Evolutionary conservation across 2,797 vertebrate genomes (phyloP).

Genomic region (Anguilla pacifica): DNA sequence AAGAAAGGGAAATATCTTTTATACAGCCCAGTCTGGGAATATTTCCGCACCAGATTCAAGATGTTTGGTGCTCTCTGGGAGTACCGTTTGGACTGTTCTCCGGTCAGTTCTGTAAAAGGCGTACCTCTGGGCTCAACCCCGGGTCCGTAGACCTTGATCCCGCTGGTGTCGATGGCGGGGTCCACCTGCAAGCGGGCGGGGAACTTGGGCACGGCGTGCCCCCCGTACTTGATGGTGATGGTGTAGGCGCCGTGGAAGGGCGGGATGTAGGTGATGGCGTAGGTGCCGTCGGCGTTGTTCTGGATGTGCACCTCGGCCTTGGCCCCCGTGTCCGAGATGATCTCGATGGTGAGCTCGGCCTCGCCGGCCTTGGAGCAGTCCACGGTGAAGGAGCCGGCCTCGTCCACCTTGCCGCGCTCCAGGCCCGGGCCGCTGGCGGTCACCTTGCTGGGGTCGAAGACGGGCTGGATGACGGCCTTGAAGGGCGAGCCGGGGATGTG

Average conservation of each 20-base stretch:
- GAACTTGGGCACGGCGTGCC: slow-evolving; percentile 75
- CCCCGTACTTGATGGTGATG: slow-evolving; percentile 77
- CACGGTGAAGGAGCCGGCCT: slow-evolving; percentile 71
- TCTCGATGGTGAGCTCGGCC: slow-evolving; percentile 74
- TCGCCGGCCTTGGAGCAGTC: slow-evolving; percentile 73
- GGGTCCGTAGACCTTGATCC: slow-evolving; percentile 71
- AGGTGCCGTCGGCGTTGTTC: slow-evolving; percentile 73
- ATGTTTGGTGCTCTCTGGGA: background rate
- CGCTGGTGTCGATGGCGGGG: slow-evolving; percentile 67
- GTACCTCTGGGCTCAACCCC: slow-evolving; percentile 58
- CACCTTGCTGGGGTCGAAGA: slow-evolving; percentile 76
- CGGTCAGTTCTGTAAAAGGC: background rate
- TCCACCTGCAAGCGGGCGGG: slow-evolving; percentile 74
- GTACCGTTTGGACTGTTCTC: background rate
- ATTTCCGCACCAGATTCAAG: background rate
- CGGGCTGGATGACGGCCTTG: slow-evolving; percentile 64
- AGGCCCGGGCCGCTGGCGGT: slow-evolving; percentile 74
- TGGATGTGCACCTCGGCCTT: slow-evolving; percentile 71
- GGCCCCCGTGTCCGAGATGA: slow-evolving; percentile 71
- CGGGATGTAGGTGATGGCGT: slow-evolving; percentile 77
- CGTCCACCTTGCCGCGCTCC: slow-evolving; percentile 67
- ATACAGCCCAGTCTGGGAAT: background rate
- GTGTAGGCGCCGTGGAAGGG: slow-evolving; percentile 74
- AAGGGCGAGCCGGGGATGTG: slow-evolving; percentile 81
- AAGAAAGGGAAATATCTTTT: no score